Conservation (phyloP, 2,797 vertebrate species). For the Hoplostethus atlanticus region DNA sequence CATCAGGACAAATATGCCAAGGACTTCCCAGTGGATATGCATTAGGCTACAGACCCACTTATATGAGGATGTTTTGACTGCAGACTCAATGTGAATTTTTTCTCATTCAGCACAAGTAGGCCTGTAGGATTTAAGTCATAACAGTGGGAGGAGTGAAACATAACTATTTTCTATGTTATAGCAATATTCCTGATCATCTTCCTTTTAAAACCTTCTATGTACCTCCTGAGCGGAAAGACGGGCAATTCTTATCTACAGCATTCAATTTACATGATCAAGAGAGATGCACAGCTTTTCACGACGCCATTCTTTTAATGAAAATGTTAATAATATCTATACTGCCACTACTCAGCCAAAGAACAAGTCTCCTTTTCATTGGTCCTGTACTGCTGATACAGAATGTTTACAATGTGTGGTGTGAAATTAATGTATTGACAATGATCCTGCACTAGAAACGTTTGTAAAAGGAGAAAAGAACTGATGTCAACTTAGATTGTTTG, state of each 20-base stretch:
- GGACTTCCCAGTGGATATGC: constrained; percentile 3
- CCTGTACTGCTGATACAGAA: constrained; percentile 17
- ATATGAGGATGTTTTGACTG: neutral
- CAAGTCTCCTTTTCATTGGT: neutral
- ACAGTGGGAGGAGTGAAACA: neutral
- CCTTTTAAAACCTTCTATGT: neutral
- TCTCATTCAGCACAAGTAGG: neutral
- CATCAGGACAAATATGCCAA: constrained; percentile 17
- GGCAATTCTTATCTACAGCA: neutral
- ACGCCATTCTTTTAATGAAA: too few relatives aligned
- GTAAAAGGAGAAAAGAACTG: neutral
- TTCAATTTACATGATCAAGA: neutral
- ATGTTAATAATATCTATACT: neutral
- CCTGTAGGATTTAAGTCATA: neutral
- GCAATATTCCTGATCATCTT: neutral
- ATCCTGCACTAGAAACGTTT: constrained; percentile 25
- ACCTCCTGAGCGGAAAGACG: neutral
- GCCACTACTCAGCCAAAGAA: constrained; percentile 49
- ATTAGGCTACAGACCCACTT: constrained; percentile 13
- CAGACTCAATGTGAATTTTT: constrained; percentile 7
- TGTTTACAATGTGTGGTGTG: constrained; percentile 13
- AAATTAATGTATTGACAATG: neutral
- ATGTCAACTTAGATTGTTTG: neutral
- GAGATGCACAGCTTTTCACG: neutral
- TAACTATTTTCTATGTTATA: neutral